Base-by-base conservation (phyloP, 2,113 vertebrate species). In the Budorcas taxicolor region DNA sequence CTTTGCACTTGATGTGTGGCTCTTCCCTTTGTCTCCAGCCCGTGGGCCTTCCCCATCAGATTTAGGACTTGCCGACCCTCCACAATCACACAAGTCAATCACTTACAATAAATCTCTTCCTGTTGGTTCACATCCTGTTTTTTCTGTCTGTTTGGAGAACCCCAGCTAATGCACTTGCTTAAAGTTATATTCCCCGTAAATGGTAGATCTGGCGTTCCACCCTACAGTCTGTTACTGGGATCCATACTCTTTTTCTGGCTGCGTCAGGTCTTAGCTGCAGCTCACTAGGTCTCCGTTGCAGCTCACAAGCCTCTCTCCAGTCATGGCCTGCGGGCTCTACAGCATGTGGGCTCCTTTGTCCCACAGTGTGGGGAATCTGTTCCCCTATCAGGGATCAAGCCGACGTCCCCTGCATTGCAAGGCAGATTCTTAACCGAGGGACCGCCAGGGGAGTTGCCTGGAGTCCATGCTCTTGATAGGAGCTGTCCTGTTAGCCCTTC, bases 361-460 rank as follows among this genome's bases (percentile, higher is more conserved):
- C 36, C 23, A 27, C 71, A 14, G 11, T 21, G 7, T 14, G 21
- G 10, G 11, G 36, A 43, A 21, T 43, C 71, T 74, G 21, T 74
- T 74, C 36, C 71, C 71, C 7, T 11, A 74, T 14, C 21, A 43
- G 36, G 71, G 71, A 14, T 76, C 12, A 76, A 7, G 7, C 71
- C 40, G 2, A 14, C 2, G 12, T 76, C 71, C 36, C 71, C 71
- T 43, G 40, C 71, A 76, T 14, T 14, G 71, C 23, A 43, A 27
- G 40, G 40, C 71, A 76, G 23, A 14, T 76, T 76, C 71, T 14
- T 27, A 76, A 14, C 23, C 36, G 13, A 12, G 14, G 71, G 71
- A 2, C 71, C 23, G 3, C 11, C 40, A 7, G 40, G 23, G 6
- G 13, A 27, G 71, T 27, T 27, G 0, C 27, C 76, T 47, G 43